phyloP scores from a whole-genome alignment of 2,113 vertebrate species.

The Chlorodrepanis virens region DNA sequence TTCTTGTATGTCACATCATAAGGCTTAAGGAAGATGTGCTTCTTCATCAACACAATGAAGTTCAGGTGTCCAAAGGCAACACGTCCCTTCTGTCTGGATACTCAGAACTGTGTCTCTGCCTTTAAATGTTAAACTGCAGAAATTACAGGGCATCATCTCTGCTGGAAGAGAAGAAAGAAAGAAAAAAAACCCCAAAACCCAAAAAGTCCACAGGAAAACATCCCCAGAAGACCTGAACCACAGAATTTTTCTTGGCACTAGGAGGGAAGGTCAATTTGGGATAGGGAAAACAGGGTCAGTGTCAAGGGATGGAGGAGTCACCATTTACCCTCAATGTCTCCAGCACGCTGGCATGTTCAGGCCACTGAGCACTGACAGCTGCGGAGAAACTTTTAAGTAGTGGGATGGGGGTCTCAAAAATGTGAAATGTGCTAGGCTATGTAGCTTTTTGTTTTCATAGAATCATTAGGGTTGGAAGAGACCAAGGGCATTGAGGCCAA shows the following conservation, averaged over 20 bases:
- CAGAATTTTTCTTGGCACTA: background rate
- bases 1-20: background rate
- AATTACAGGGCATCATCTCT: background rate
- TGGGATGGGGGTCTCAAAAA: background rate
- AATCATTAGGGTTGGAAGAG: background rate
- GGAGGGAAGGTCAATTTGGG: background rate
- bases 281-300: background rate
- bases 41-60: background rate
- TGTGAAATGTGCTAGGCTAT: background rate
- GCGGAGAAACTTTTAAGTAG: background rate
- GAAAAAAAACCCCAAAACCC: background rate
- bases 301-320: background rate
- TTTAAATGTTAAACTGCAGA: background rate
- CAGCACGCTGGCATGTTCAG: background rate
- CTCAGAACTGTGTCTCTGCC: background rate
- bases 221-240: rapidly evolving
- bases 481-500: background rate
- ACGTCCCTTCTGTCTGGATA: background rate
- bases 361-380: background rate
- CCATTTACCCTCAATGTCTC: background rate
- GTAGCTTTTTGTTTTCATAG: background rate
- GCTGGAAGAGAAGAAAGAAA: background rate
- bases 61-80: background rate
- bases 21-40: background rate
- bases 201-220: background rate